A percentile compares a stretch with the other conserved stretches of the same genome.
Conservation (phyloP, 1,140 invertebrate genomes). For the Telenomus remus region DNA sequence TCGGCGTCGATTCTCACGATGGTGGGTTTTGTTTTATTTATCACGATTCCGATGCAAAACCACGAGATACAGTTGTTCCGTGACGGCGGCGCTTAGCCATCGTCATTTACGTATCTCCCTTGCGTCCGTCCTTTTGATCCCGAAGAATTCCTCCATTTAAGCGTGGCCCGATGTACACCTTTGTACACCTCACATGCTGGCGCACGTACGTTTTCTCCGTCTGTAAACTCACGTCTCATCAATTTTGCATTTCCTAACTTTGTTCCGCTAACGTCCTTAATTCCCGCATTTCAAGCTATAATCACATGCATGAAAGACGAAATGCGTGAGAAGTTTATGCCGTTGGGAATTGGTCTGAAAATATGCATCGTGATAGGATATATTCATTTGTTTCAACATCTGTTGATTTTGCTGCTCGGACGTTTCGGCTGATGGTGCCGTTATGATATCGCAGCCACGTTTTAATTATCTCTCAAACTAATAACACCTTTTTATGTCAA, state of each 20-base stretch:
- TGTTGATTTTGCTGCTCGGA: conserved; percentile 22
- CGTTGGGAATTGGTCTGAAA: conserved; percentile 18
- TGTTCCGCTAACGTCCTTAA: conserved; percentile 40
- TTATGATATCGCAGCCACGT: conserved; percentile 8
- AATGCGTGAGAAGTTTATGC: conserved; percentile 36
- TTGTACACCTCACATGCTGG: conserved; percentile 24
- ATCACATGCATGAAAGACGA: conserved; percentile 25
- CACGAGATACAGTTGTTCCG: conserved; percentile 41
- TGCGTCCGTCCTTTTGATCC: conserved; percentile 30
- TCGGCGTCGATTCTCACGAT: conserved; percentile 39
- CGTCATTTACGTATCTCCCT: conserved; percentile 28
- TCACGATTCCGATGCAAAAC: conserved; percentile 31
- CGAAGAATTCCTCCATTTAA: conserved; percentile 35
- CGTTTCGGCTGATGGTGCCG: conserved; percentile 7
- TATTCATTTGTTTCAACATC: conserved; percentile 35
- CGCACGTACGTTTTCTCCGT: conserved; percentile 28
- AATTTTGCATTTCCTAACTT: conserved; percentile 36
- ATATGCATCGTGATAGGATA: conserved; percentile 20
- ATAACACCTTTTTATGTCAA: no score
- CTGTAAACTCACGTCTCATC: conserved; percentile 37
- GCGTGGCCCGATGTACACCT: conserved; percentile 20
- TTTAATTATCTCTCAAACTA: no score
- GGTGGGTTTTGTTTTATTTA: conserved; percentile 26
- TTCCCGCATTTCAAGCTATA: conserved; percentile 21
- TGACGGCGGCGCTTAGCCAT: conserved; percentile 19